phyloP scores from a whole-genome alignment of 2,888 invertebrate genomes.

The Galerucella calmariensis region DNA sequence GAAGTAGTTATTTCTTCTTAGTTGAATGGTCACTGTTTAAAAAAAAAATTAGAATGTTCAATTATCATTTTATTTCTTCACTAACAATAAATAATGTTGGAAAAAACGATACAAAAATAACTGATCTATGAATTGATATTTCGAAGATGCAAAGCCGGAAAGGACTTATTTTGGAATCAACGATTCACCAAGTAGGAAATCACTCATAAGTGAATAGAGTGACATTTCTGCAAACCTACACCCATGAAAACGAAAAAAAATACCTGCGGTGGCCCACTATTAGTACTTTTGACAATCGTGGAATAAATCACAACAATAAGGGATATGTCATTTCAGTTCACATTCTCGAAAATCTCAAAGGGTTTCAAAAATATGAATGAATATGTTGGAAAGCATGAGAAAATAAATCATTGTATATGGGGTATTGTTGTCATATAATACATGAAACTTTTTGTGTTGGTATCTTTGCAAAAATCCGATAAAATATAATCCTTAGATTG shows the following conservation, averaged over 20 bases:
- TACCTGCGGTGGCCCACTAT: conserved; percentile 51
- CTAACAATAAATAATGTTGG: no score
- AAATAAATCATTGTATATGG: conserved; percentile 41
- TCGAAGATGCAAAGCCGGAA: conserved; percentile 25
- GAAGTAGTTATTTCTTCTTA: no score
- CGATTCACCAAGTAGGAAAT: neutral
- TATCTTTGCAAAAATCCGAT: conserved; percentile 52
- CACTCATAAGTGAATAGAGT: conserved; percentile 10
- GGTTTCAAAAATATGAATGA: conserved; percentile 48
- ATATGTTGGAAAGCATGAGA: conserved; percentile 45
- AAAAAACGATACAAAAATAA: neutral
- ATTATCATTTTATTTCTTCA: no score
- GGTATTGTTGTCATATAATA: conserved; percentile 44
- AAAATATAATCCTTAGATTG: conserved; percentile 51
- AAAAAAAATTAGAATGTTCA: no score
- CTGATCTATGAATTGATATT: neutral
- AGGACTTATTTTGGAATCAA: neutral
- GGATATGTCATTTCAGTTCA: conserved; percentile 50
- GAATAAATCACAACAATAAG: conserved; percentile 50
- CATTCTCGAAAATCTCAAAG: conserved; percentile 47
- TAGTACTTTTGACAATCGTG: conserved; percentile 50
- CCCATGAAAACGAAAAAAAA: conserved; percentile 36
- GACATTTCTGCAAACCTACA: conserved; percentile 48
- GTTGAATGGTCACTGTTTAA: no score
- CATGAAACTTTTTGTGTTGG: conserved; percentile 46